These are phyloP conservation scores for Erynnis tages DNA, from an alignment of 2,888 invertebrate genomes.

Conservation along the genomic window DNA sequence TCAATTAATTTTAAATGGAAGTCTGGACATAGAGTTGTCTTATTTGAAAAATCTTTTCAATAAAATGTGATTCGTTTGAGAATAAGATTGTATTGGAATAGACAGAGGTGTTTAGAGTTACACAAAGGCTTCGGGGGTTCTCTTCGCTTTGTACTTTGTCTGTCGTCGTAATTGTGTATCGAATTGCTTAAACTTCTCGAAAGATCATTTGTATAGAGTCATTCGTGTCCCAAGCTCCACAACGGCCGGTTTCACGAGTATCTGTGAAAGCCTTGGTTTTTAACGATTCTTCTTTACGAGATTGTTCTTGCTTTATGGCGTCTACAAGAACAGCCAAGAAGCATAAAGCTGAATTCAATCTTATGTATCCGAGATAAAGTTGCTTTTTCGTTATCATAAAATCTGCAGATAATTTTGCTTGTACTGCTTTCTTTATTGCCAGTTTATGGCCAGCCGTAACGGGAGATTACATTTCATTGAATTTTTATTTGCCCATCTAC, in stretches of 20 bases:
- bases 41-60: not conserved
- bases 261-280: constrained; percentile 11
- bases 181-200: not conserved
- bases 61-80: too few species aligned
- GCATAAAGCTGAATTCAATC: constrained; percentile 15
- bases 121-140: not conserved
- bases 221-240: not conserved
- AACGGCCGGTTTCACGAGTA: constrained; percentile 3
- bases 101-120: not conserved
- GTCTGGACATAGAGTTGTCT: not conserved
- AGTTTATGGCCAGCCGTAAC: constrained; percentile 56
- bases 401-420: constrained; percentile 38
- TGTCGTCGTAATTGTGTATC: not conserved
- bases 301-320: constrained; percentile 39
- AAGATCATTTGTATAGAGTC: not conserved
- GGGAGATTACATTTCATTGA: constrained; percentile 39
- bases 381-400: constrained; percentile 39
- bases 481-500: constrained; percentile 33
- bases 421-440: constrained; percentile 44
- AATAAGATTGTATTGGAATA: not conserved
- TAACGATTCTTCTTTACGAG: constrained; percentile 42
- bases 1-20: constrained; percentile 15
- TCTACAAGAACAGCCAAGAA: constrained; percentile 17
- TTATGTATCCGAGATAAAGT: constrained; percentile 33
- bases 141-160: not conserved